These are phyloP conservation scores for Allophyes oxyacanthae DNA, from an alignment of 2,888 invertebrate genomes.

Conservation along the genomic window DNA sequence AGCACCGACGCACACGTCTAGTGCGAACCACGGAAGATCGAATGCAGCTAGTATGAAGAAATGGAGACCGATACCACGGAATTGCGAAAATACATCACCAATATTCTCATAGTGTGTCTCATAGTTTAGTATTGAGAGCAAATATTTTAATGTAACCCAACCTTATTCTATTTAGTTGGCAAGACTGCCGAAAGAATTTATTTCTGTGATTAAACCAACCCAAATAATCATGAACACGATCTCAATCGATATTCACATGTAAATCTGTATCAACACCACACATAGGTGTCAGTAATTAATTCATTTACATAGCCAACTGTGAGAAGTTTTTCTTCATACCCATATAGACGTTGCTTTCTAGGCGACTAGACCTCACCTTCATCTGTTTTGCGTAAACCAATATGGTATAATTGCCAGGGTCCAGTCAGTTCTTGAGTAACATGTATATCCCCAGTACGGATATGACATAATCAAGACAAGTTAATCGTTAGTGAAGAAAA, in stretches of 20 bases:
- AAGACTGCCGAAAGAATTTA: conserved; percentile 12
- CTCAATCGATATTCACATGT: conserved; percentile 34
- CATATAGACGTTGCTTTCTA: conserved; percentile 31
- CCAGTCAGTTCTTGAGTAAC: conserved; percentile 30
- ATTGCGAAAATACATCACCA: too few species aligned
- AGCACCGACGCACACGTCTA: too few species aligned
- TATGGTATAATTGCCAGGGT: conserved; percentile 47
- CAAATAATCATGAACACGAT: conserved; percentile 16
- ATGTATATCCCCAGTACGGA: conserved; percentile 43
- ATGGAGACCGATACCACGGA: too few species aligned
- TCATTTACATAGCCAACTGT: conserved; percentile 46
- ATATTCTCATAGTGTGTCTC: too few species aligned
- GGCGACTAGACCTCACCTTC: conserved; percentile 15
- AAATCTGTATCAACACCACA: conserved; percentile 30
- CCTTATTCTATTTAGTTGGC: conserved; percentile 2
- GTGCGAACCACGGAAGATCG: too few species aligned
- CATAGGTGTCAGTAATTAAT: conserved; percentile 48
- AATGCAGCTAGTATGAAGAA: too few species aligned
- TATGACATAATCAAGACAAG: conserved; percentile 52
- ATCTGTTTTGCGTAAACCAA: conserved; percentile 34
- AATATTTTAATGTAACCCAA: conserved; percentile 6
- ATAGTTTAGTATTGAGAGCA: too few species aligned
- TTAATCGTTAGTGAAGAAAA: conserved; percentile 48
- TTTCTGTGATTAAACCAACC: conserved; percentile 26
- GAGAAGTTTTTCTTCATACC: conserved; percentile 23